Conservation (phyloP, 92 coral and sea anemone species). For the Epizoanthus ramosus region DNA sequence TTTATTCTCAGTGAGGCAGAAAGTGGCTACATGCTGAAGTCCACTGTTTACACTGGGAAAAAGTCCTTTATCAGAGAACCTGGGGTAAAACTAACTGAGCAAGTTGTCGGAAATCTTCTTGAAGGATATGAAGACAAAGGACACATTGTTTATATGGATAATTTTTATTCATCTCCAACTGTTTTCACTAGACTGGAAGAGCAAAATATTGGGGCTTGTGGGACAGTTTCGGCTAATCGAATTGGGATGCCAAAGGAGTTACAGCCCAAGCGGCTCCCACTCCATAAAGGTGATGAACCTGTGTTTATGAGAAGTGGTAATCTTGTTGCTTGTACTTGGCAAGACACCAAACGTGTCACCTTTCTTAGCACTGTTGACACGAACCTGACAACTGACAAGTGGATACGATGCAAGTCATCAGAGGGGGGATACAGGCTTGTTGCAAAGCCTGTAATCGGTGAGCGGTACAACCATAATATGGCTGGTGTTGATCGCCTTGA, state of each 20-base stretch:
- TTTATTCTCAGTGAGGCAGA: conserved; percentile 58
- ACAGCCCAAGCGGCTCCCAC: conserved; percentile 29
- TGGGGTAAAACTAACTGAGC: conserved; percentile 43
- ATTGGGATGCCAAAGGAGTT: conserved; percentile 55
- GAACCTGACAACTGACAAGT: conserved; percentile 50
- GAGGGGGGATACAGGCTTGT: conserved; percentile 44
- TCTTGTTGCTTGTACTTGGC: conserved; percentile 63
- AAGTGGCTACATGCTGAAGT: conserved; percentile 55
- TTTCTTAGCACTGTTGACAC: conserved; percentile 49
- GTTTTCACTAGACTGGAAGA: conserved; percentile 41
- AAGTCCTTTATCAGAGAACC: conserved; percentile 22
- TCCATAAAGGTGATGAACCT: conserved; percentile 54
- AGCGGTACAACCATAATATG: conserved; percentile 55
- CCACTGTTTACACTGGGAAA: conserved; percentile 56
- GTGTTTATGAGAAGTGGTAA: conserved; percentile 53
- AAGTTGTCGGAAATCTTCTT: conserved; percentile 47
- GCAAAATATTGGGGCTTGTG: conserved; percentile 55
- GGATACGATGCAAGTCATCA: conserved; percentile 46
- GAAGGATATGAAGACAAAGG: conserved; percentile 54
- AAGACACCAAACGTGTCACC: conserved; percentile 39
- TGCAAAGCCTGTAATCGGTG: conserved; percentile 63
- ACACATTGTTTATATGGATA: conserved; percentile 47
- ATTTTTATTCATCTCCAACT: conserved; percentile 45
- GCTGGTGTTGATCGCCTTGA: conserved; percentile 48
- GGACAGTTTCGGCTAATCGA: conserved; percentile 58